phyloP scores from a whole-genome alignment of 2,113 vertebrate genomes.

The Picathartes gymnocephalus region DNA sequence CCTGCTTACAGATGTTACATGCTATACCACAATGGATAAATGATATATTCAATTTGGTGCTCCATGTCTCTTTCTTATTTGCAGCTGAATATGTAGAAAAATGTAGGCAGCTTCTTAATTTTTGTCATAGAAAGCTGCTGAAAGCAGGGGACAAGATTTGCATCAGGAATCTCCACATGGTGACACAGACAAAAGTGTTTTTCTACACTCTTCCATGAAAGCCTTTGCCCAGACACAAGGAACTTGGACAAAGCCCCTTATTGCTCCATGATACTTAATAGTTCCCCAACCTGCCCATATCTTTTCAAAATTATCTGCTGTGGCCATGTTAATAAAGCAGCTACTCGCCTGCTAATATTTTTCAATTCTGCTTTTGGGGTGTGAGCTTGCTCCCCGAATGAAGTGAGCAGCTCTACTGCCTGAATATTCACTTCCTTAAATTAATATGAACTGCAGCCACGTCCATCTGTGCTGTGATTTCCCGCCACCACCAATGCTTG shows the following conservation, averaged over 20 bases:
- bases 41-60: background rate
- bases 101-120: background rate
- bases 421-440: conserved; percentile 38
- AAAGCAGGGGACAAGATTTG: background rate
- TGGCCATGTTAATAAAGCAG: background rate
- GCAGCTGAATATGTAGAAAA: background rate
- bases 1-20: background rate
- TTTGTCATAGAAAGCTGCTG: background rate
- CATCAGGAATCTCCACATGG: background rate
- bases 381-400: conserved; percentile 18
- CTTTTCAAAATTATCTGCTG: background rate
- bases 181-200: background rate
- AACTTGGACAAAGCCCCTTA: background rate
- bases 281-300: background rate
- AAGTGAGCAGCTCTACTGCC: conserved; percentile 47
- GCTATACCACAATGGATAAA: background rate
- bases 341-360: background rate
- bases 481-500: background rate
- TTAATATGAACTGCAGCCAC: conserved; percentile 13
- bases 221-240: background rate
- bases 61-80: background rate
- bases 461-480: conserved; percentile 56
- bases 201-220: background rate
- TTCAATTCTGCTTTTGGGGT: background rate
- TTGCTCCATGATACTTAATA: background rate